Percentiles rank a stretch among this genome's conserved stretches.
Conservation (phyloP, 1,140 invertebrate species). For the Hyles euphorbiae region DNA sequence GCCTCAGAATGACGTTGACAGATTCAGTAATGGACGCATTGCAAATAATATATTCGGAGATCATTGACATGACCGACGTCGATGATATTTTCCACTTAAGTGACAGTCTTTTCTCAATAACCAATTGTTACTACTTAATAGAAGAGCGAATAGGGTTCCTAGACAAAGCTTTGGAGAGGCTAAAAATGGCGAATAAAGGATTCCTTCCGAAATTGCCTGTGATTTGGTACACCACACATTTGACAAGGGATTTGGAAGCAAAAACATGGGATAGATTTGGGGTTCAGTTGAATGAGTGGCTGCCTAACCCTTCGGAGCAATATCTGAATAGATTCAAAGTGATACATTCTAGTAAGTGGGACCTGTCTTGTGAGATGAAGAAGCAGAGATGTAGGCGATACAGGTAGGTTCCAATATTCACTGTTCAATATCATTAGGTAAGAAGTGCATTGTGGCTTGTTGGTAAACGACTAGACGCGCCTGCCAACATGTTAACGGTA, state of each 20-base stretch:
- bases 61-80: slow-evolving; percentile 76
- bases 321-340: slow-evolving; percentile 77
- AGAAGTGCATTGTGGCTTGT: too few species aligned
- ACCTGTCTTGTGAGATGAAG: slow-evolving; percentile 82
- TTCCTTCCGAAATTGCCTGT: slow-evolving; percentile 63
- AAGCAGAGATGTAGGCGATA: slow-evolving; percentile 80
- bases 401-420: slow-evolving; percentile 25
- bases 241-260: slow-evolving; percentile 30
- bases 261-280: slow-evolving; percentile 75
- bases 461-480: too few species aligned
- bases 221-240: slow-evolving; percentile 42
- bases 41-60: slow-evolving; percentile 74
- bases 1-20: slow-evolving; percentile 80
- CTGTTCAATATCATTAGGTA: too few species aligned
- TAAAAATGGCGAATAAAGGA: slow-evolving; percentile 76
- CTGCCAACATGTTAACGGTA: too few species aligned
- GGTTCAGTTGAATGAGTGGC: slow-evolving; percentile 76
- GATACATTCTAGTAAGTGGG: slow-evolving; percentile 84
- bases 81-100: slow-evolving; percentile 81
- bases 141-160: slow-evolving; percentile 80
- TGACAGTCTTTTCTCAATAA: slow-evolving; percentile 79
- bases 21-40: slow-evolving; percentile 78
- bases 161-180: slow-evolving; percentile 73
- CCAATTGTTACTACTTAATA: slow-evolving; percentile 79
- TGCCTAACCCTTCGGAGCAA: slow-evolving; percentile 44